Evolutionary conservation across 2,113 vertebrate genomes (phyloP).

Genomic region (Rhea americana): DNA sequence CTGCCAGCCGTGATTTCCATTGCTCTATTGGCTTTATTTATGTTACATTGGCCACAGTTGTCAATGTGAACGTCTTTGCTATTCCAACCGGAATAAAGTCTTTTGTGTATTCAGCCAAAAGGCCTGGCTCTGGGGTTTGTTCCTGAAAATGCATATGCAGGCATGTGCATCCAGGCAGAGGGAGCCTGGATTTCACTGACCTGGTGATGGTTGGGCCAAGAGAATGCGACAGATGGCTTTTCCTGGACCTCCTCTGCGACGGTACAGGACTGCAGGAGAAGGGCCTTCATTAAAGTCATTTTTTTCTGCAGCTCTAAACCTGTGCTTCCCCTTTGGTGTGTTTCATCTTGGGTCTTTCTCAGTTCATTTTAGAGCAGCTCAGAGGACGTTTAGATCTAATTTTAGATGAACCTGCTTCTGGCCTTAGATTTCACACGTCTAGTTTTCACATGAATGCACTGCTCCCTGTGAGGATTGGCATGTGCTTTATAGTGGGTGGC

Average conservation of each 20-base stretch:
- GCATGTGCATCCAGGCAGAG: background rate
- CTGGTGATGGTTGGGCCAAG: background rate
- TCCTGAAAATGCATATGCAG: background rate
- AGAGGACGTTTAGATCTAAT: slow-evolving; percentile 13
- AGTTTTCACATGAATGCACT: rapidly evolving
- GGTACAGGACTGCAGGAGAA: background rate
- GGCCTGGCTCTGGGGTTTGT: background rate
- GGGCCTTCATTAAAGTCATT: background rate
- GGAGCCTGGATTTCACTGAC: background rate
- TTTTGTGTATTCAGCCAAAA: slow-evolving; percentile 29
- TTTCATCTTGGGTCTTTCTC: background rate
- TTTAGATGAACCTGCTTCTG: background rate
- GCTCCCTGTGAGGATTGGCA: background rate
- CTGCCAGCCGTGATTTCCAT: background rate
- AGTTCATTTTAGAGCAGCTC: background rate
- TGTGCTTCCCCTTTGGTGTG: background rate
- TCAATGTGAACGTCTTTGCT: background rate
- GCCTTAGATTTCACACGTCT: background rate
- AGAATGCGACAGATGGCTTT: background rate
- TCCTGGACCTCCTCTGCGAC: background rate
- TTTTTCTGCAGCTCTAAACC: background rate
- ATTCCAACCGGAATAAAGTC: background rate
- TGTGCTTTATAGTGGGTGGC: rapidly evolving
- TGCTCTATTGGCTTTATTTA: background rate
- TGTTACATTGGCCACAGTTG: background rate